Conservation (phyloP, 2,113 vertebrate genomes). For the Passer montanus region DNA sequence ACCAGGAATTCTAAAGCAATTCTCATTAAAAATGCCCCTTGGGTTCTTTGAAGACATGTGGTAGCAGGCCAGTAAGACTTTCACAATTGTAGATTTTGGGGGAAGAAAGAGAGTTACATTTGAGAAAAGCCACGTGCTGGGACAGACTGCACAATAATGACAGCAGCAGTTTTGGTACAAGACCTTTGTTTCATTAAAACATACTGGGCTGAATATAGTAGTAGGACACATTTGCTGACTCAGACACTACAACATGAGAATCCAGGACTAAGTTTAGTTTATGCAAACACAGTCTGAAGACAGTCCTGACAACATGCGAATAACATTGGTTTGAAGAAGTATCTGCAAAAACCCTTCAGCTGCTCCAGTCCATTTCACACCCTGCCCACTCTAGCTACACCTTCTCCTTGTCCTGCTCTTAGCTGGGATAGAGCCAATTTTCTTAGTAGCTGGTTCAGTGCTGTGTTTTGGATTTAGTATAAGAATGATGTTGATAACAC, state of each 20-base stretch:
- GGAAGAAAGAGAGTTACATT: fast-evolving
- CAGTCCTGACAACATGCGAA: not conserved
- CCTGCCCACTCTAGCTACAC: not conserved
- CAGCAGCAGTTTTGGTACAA: not conserved
- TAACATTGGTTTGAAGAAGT: not conserved
- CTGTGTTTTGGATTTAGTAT: not conserved
- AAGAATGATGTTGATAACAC: not conserved
- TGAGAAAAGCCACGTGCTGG: not conserved
- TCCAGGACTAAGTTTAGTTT: not conserved
- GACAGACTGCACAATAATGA: not conserved
- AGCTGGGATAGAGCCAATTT: not conserved
- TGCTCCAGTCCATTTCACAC: not conserved
- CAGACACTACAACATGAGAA: not conserved
- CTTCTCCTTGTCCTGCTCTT: not conserved
- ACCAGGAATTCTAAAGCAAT: not conserved
- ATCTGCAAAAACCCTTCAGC: not conserved
- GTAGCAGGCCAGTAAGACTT: not conserved
- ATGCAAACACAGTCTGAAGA: not conserved
- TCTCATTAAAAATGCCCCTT: not conserved
- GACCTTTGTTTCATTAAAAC: not conserved
- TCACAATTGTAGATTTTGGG: not conserved
- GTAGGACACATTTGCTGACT: not conserved
- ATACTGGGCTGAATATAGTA: not conserved
- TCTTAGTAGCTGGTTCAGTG: not conserved
- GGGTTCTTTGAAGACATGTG: not conserved